phyloP scores from a whole-genome alignment of 1,140 invertebrate species.

The Scaptodrosophila lebanonensis region DNA sequence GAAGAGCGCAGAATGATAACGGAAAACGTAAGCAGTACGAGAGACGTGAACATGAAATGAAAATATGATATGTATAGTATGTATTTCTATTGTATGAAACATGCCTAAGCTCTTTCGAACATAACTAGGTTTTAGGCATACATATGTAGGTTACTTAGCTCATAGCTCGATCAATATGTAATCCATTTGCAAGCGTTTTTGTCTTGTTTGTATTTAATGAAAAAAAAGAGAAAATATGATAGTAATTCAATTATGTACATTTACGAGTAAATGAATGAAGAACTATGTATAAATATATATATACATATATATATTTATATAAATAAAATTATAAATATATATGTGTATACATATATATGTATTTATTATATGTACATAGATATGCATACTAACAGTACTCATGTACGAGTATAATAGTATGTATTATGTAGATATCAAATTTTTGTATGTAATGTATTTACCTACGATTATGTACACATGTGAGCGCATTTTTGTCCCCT shows the following conservation, averaged over 20 bases:
- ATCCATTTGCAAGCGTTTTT: slow-evolving; percentile 63
- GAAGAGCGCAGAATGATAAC: slow-evolving; percentile 7
- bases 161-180: slow-evolving; percentile 55
- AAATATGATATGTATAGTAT: slow-evolving; percentile 17
- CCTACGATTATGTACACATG: slow-evolving; percentile 33
- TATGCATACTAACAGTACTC: too few relatives aligned
- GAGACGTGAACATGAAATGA: too few relatives aligned
- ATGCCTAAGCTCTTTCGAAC: slow-evolving; percentile 28
- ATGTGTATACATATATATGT: too few relatives aligned
- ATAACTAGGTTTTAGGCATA: slow-evolving; percentile 5
- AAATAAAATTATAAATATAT: too few relatives aligned
- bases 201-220: slow-evolving; percentile 58
- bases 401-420: slow-evolving; percentile 37
- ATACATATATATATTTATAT: slow-evolving; percentile 48
- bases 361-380: too few relatives aligned
- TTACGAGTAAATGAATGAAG: slow-evolving; percentile 38
- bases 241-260: slow-evolving; percentile 66
- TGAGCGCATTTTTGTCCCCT: slow-evolving; percentile 15
- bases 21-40: too few relatives aligned
- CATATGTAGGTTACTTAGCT: slow-evolving; percentile 23
- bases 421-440: slow-evolving; percentile 65
- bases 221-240: slow-evolving; percentile 18
- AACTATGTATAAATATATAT: slow-evolving; percentile 44
- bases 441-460: slow-evolving; percentile 65
- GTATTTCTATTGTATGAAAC: background rate